These are phyloP conservation scores for Zygaena filipendulae DNA, from an alignment of 2,888 invertebrate genomes.

Conservation along the genomic window DNA sequence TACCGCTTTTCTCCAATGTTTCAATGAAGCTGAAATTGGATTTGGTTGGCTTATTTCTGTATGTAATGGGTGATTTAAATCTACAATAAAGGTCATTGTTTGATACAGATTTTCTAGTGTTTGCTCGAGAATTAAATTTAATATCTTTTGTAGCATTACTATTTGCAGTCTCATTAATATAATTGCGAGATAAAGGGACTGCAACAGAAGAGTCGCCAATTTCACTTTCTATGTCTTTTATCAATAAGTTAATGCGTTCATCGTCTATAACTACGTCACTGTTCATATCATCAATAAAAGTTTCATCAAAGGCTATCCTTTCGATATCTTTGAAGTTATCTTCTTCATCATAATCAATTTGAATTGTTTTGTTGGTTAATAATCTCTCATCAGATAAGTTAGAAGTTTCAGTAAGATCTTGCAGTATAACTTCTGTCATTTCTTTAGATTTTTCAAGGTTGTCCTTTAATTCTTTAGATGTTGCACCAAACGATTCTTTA, in stretches of 20 bases:
- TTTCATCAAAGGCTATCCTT: slow-evolving; percentile 14
- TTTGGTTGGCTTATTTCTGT: too few relatives aligned
- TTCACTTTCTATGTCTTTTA: slow-evolving; percentile 46
- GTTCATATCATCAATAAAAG: slow-evolving; percentile 29
- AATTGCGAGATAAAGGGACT: too few relatives aligned
- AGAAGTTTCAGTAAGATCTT: slow-evolving; percentile 17
- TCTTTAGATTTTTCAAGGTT: slow-evolving; percentile 21
- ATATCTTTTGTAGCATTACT: slow-evolving; percentile 1
- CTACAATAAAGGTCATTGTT: too few relatives aligned
- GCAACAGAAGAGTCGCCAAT: too few relatives aligned
- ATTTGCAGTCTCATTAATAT: slow-evolving; percentile 1
- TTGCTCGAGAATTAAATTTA: slow-evolving; percentile 4
- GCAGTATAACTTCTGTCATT: slow-evolving; percentile 20
- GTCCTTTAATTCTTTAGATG: slow-evolving; percentile 27
- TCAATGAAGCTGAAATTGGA: slow-evolving; percentile 41
- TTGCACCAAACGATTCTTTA: slow-evolving; percentile 33
- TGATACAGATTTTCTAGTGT: slow-evolving; percentile 15
- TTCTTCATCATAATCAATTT: too few relatives aligned
- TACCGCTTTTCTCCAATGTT: slow-evolving; percentile 28
- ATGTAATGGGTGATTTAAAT: too few relatives aligned
- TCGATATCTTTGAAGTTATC: slow-evolving; percentile 19
- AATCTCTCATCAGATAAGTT: too few relatives aligned
- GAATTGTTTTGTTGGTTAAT: too few relatives aligned
- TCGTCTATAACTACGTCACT: too few relatives aligned
- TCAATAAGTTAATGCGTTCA: slow-evolving; percentile 31